Conservation (phyloP, 2,888 invertebrate species). For the Scotopteryx bipunctaria region DNA sequence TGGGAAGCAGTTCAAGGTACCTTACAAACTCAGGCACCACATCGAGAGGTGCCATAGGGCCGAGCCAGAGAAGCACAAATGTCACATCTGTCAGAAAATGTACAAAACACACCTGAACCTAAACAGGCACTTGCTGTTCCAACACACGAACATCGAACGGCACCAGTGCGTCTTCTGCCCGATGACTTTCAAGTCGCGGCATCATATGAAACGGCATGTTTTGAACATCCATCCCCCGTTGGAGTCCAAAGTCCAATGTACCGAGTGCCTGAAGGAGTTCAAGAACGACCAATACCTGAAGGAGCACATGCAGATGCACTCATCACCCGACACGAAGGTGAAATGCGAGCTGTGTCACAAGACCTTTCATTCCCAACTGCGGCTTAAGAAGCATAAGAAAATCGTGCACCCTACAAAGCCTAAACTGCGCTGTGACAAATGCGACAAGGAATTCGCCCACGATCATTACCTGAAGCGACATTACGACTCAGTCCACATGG, state of each 20-base stretch:
- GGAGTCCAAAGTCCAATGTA: conserved; percentile 74
- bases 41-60: conserved; percentile 62
- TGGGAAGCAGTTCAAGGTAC: conserved; percentile 68
- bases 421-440: conserved; percentile 70
- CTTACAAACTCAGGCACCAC: conserved; percentile 71
- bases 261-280: conserved; percentile 74
- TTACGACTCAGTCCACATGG: conserved; percentile 69
- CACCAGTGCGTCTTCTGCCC: conserved; percentile 75
- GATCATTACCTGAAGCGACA: conserved; percentile 70
- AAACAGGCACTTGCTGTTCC: conserved; percentile 67
- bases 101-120: conserved; percentile 70
- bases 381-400: conserved; percentile 74
- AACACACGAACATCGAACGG: conserved; percentile 66
- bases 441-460: conserved; percentile 74
- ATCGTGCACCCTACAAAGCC: conserved; percentile 74
- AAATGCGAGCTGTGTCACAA: conserved; percentile 76
- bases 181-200: conserved; percentile 73
- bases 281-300: conserved; percentile 76
- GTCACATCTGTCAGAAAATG: conserved; percentile 66
- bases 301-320: conserved; percentile 77
- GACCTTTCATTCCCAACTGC: conserved; percentile 68
- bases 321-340: conserved; percentile 67
- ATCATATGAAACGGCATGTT: conserved; percentile 76
- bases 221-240: conserved; percentile 74
- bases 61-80: conserved; percentile 66